Base-by-base conservation (phyloP, 2,888 invertebrate genomes). In the Cenopis cana region DNA sequence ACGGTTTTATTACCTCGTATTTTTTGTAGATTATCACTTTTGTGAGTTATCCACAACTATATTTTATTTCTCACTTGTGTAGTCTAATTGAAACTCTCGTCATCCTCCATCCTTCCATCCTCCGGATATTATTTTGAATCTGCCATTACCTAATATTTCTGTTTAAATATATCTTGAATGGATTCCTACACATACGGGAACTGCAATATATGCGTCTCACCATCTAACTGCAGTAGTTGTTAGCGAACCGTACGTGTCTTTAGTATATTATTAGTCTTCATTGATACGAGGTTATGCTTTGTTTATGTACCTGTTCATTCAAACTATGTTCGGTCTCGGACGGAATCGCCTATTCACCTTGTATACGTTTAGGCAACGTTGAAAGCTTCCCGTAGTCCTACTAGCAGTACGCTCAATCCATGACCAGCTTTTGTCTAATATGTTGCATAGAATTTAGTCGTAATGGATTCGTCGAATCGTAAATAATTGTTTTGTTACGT, bases 1-100 rank as follows among this genome's bases (percentile, higher is more conserved):
- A 54, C 60, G 46, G 41, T 65, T 69, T 71, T 71, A 67, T 71
- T 67, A 50, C 71, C 49, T 55, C 66, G 61, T 71, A 70, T 70
- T 70, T 38, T 61, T 55, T 46, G 29, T 49, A 12, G 29, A 20
- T 56, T 38, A 2, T 33, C 33, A 1, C 33, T 4, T 20, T 54
- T 54, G 17, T 56, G 38, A 8, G 8, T 8, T 46, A n/a, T 46
- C 46, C 14, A 14, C 14, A 41, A 14, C 14, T 14, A 41, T 41
- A 38, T 38, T 38, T 1, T 41, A 41, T 41, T n/a, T n/a, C n/a
- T n/a, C 14, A 41, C 14, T 41, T 41, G 41, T 41, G 4, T 3
- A 12, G 41, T 5, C 12, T 24, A 54, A 54, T 24, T 12, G 52
- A 52, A 52, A 52, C 20, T 52, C n/a, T n/a, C n/a, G n/a, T n/a